phyloP scores from a whole-genome alignment of 2,888 invertebrate species.

The Drosophila meridiana region DNA sequence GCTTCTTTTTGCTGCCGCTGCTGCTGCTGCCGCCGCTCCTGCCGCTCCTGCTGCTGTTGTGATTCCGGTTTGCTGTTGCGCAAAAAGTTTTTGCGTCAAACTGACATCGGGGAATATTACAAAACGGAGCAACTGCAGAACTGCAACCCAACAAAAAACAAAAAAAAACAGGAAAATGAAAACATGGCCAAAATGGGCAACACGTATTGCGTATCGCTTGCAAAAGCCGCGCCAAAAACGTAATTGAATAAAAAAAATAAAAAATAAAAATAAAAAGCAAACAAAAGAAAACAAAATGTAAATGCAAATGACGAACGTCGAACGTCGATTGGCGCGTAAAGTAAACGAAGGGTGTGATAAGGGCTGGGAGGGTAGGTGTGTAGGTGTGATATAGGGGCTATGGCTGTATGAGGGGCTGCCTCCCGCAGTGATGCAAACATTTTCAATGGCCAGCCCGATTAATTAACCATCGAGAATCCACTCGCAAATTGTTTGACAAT shows the following conservation, averaged over 20 bases:
- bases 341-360: constrained; percentile 22
- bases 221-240: constrained; percentile 49
- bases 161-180: background rate
- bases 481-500: constrained; percentile 61
- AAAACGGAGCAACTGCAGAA: constrained; percentile 48
- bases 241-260: constrained; percentile 44
- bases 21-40: constrained; percentile 1
- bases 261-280: constrained; percentile 21
- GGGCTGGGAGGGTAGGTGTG: background rate
- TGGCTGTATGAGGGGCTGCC: too few relatives aligned
- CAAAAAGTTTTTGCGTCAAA: constrained; percentile 77
- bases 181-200: background rate
- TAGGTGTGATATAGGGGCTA: too few relatives aligned
- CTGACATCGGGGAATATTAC: constrained; percentile 79
- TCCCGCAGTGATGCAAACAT: constrained; percentile 47
- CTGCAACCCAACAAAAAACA: constrained; percentile 59
- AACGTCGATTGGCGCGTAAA: constrained; percentile 39
- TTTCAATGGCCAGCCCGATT: constrained; percentile 60
- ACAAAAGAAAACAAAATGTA: constrained; percentile 30
- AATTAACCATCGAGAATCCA: constrained; percentile 66
- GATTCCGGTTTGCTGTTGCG: constrained; percentile 24
- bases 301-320: constrained; percentile 36
- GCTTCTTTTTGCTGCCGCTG: constrained; percentile 4
- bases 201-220: constrained; percentile 60
- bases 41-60: constrained; percentile 27